Evolutionary conservation across 2,888 invertebrate genomes (phyloP), one percentile per base, ranked within the genome.

Genomic region (Phaedon cochleariae): DNA sequence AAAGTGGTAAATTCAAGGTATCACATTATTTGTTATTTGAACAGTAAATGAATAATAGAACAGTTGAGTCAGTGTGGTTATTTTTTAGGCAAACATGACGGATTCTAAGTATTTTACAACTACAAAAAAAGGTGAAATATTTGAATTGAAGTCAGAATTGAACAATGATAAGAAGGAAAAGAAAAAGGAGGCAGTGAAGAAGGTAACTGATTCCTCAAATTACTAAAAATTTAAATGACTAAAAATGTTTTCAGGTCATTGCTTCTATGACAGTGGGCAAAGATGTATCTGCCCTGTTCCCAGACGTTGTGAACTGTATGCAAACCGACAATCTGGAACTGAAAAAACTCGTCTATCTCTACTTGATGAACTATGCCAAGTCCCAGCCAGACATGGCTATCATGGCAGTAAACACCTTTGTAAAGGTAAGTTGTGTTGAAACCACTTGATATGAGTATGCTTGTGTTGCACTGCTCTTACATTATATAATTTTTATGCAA

Each of bases 241-340:
- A 1, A 18, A 5, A 5, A 45, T 5, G 12, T 52, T 70, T 82
- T 61, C 75, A 97, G 92, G 98, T 99, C 18, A 99, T 99, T 81
- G 99, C 99, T 21, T 97, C 97, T 68, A 99, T 99, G 99, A 99
- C 99, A 5, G 99, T 99, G 20, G 99, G 99, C 59, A 99, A 99
- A 87, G 99, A 99, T 89, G 99, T 99, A 0, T 95, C 95, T 0
- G 97, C 98, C 0, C 85, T 99, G 15, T 99, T 99, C 82, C 98
- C 99, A 0, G 99, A 99, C 83, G 99, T 99, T 1, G 98, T 99
- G 26, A 99, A 99, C 85, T 99, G 99, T 83, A 99, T 99, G 98
- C 99, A 99, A 86, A 99, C 99, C 0, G 99, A 99, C 82, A 99
- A 99, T 85, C 86, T 99, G 80, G 99, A 99, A 84, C 85, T 99